These are phyloP conservation scores for Alviniconcha marisindica DNA, from an alignment of 1,140 invertebrate genomes.

Conservation along the genomic window DNA sequence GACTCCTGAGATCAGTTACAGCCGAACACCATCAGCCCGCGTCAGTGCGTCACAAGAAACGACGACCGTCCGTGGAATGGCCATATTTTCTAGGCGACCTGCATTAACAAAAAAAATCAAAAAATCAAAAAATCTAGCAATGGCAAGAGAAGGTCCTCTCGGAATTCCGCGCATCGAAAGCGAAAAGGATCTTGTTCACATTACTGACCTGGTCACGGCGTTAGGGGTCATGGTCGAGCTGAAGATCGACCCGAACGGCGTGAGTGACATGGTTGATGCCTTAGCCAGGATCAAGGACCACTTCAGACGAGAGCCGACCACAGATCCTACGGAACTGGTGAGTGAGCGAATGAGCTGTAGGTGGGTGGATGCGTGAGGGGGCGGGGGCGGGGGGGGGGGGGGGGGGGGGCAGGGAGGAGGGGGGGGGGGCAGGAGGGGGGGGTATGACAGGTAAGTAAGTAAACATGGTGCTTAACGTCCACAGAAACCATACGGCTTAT, in stretches of 20 bases:
- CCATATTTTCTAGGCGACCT: too few relatives aligned
- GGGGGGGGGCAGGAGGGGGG: too few relatives aligned
- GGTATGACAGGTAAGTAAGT: too few relatives aligned
- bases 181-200: not conserved
- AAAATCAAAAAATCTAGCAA: too few relatives aligned
- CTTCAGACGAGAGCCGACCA: slow-evolving; percentile 19
- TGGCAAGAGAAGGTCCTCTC: not conserved
- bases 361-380: not conserved
- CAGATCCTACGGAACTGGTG: slow-evolving; percentile 33
- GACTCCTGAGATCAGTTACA: too few relatives aligned
- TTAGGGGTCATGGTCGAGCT: slow-evolving; percentile 25
- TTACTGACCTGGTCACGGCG: slow-evolving; percentile 11
- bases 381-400: not conserved
- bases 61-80: too few relatives aligned
- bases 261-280: not conserved
- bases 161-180: slow-evolving; percentile 7
- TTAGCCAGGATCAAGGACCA: not conserved
- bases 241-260: not conserved
- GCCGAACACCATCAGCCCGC: too few relatives aligned
- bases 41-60: too few relatives aligned
- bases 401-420: not conserved
- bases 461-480: too few relatives aligned
- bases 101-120: too few relatives aligned
- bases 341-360: too few relatives aligned
- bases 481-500: too few relatives aligned